Percentiles rank a stretch among this genome's conserved stretches.
Conservation (phyloP, 2,888 invertebrate genomes). For the Rotaria socialis region DNA sequence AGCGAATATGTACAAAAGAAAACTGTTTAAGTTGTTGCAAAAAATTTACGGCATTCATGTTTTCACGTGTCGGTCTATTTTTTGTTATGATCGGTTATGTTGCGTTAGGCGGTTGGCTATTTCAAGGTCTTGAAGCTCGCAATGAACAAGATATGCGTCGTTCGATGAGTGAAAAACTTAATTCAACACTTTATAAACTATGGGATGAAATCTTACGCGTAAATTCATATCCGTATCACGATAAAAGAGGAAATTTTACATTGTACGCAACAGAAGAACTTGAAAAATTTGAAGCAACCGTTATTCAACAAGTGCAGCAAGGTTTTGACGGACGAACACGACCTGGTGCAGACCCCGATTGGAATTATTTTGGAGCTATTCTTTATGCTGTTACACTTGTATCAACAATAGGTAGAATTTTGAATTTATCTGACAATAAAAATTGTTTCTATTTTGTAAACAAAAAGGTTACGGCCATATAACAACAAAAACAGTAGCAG, state of each 20-base stretch:
- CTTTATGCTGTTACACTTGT: conserved; percentile 46
- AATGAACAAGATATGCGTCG: conserved; percentile 38
- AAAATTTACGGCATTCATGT: conserved; percentile 46
- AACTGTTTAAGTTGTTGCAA: conserved; percentile 43
- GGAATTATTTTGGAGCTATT: conserved; percentile 46
- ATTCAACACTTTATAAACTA: conserved; percentile 21
- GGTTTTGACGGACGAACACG: conserved; percentile 28
- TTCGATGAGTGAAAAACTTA: neutral
- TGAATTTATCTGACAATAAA: neutral
- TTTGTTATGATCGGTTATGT: conserved; percentile 46
- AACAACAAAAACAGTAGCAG: conserved; percentile 42
- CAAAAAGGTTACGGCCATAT: conserved; percentile 45
- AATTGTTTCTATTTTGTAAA: no score
- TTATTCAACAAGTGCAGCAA: conserved; percentile 17
- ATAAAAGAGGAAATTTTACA: conserved; percentile 27
- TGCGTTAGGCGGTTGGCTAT: conserved; percentile 40
- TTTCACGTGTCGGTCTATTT: conserved; percentile 45
- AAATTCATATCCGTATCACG: neutral
- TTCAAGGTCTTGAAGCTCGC: conserved; percentile 45
- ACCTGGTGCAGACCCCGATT: conserved; percentile 34
- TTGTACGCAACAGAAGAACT: neutral
- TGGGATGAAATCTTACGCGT: neutral
- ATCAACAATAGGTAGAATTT: conserved; percentile 44
- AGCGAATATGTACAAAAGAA: conserved; percentile 38
- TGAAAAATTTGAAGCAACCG: conserved; percentile 1